Conservation (phyloP, 2,797 vertebrate genomes). For the Anas acuta region DNA sequence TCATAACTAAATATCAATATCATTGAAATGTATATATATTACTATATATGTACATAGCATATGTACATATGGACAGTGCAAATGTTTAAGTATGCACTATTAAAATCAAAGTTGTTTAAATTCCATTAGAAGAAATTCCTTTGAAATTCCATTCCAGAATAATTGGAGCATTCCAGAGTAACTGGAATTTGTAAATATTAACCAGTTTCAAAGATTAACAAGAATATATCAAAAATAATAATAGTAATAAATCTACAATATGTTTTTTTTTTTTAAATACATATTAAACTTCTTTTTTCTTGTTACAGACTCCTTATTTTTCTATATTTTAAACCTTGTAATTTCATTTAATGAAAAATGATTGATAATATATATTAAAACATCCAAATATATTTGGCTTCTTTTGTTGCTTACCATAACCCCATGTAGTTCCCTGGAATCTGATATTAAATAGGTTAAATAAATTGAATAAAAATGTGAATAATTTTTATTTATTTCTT, state of each 20-base stretch:
- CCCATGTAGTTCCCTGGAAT: neutral
- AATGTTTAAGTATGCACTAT: neutral
- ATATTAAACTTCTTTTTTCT: neutral
- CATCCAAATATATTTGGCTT: neutral
- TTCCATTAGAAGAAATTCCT: neutral
- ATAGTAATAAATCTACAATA: too few species aligned
- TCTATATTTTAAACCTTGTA: neutral
- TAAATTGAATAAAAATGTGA: neutral
- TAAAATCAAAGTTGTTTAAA: neutral
- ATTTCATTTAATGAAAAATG: neutral
- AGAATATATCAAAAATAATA: neutral
- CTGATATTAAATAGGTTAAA: neutral
- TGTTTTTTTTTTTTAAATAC: neutral
- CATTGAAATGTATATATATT: neutral
- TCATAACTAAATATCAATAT: neutral
- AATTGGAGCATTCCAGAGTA: neutral
- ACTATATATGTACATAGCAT: too few species aligned
- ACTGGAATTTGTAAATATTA: neutral
- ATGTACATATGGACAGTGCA: neutral
- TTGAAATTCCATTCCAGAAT: neutral
- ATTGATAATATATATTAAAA: neutral
- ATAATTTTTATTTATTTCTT: neutral
- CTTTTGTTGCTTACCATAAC: neutral
- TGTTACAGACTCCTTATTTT: neutral
- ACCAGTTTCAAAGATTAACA: neutral